A percentile compares a stretch with the other conserved stretches of the same genome.
Evolutionary conservation across 2,797 vertebrate genomes (phyloP).

Genomic region (Cyprinodon diabolis): DNA sequence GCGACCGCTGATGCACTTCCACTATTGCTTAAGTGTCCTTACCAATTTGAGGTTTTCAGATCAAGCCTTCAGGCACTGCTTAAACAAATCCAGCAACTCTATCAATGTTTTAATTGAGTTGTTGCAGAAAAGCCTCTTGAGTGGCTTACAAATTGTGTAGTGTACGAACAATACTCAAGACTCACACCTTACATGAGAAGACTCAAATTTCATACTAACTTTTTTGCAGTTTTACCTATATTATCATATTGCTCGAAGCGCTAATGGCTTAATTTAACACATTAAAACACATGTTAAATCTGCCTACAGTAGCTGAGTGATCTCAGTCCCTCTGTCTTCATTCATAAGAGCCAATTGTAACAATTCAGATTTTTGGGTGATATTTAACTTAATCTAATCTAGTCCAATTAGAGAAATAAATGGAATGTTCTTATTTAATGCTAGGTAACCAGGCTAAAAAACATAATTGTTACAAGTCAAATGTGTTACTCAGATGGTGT

Average conservation of each 20-base stretch:
- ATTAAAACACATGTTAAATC: background rate
- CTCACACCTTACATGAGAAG: background rate
- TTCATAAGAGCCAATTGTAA: background rate
- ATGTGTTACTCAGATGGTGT: too few relatives aligned
- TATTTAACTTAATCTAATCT: background rate
- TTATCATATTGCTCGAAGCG: too few relatives aligned
- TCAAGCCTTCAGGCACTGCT: background rate
- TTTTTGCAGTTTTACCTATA: background rate
- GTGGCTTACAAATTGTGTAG: background rate
- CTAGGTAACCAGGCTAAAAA: too few relatives aligned
- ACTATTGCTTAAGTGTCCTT: too few relatives aligned
- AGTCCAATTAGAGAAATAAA: background rate
- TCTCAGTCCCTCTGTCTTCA: background rate
- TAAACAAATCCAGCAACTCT: too few relatives aligned
- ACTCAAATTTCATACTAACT: background rate
- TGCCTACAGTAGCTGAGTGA: background rate
- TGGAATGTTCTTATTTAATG: background rate
- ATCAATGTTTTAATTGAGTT: too few relatives aligned
- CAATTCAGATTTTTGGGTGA: background rate
- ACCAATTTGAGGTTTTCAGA: too few relatives aligned
- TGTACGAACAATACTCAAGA: background rate
- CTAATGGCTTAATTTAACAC: background rate
- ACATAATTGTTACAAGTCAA: too few relatives aligned
- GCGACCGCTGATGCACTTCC: too few relatives aligned
- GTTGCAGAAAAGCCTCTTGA: background rate